Base-by-base conservation (phyloP, 1,140 invertebrate species). In the Rhopalosiphum padi region DNA sequence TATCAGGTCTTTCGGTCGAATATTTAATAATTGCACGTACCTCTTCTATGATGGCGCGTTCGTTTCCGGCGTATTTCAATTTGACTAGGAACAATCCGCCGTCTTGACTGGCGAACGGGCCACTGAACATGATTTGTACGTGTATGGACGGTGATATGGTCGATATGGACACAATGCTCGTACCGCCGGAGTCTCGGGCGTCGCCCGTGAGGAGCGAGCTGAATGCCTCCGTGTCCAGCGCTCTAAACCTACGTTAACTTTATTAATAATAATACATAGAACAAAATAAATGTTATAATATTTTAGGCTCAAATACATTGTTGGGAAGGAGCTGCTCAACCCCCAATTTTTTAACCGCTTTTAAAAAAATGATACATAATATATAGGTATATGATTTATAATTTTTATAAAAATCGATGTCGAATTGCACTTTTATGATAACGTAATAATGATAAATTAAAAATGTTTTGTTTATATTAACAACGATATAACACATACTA, bases 121-220 rank as follows among this genome's bases (percentile, higher is more conserved):
- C 98, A 94, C 98, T 98, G 94, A 98, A 98, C 0, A 98, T 96
- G 0, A 98, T 95, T 0, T 97, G 97, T 1, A 98, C 95, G 94
- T 98, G 98, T 93, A 98, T 96, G 6, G 97, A 97, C 0, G 97
- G 97, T 0, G 97, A 96, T 0, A 97, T 96, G 2, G 97, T 97
- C 2, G 97, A 97, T 0, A 97, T 97, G 0, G 98, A 98, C 0
- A 99, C 97, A 30, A 98, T 97, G 9, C 98, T 98, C 1, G 98
- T 98, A 2, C 97, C 98, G 30, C 97, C 98, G 43, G 97, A 96
- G 5, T 97, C 97, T 43, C 95, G 95, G 82, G 96, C 96, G 11
- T 87, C 55, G 5, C 94, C 94, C 18, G 95, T 95, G n/a, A 94
- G 91, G 15, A 98, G 95, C 0, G 97, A 96, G n/a, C 97, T 98